Conservation (phyloP, 23 tunicate species). For the Botrylloides violaceus region DNA sequence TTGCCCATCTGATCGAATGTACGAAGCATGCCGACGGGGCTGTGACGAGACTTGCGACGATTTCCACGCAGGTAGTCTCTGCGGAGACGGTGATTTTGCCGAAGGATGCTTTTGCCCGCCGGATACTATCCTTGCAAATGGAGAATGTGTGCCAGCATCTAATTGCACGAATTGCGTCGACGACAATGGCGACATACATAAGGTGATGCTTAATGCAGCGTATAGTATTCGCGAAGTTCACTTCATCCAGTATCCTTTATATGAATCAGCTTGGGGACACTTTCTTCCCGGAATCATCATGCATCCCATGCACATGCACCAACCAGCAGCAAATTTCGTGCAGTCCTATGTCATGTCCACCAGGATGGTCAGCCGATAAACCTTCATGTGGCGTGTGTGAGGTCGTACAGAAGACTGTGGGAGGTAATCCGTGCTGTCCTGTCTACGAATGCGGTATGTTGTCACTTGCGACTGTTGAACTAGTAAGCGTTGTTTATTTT, state of each 20-base stretch:
- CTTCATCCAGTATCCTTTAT: too few relatives aligned
- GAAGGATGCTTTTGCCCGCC: conserved; percentile 98
- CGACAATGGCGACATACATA: conserved; percentile 29
- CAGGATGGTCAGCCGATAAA: conserved; percentile 43
- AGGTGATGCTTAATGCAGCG: background rate
- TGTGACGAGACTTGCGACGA: conserved; percentile 72
- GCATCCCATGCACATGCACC: conserved; percentile 85
- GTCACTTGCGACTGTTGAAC: background rate
- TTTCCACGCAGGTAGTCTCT: conserved; percentile 28
- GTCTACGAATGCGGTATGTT: conserved; percentile 74
- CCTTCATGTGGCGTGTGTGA: conserved; percentile 50
- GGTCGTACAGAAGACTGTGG: conserved; percentile 46
- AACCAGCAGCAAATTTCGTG: conserved; percentile 44
- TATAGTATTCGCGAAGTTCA: background rate
- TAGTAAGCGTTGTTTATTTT: background rate
- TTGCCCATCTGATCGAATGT: conserved; percentile 53
- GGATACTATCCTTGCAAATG: conserved; percentile 38
- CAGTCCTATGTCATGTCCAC: conserved; percentile 45
- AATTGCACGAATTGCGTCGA: conserved; percentile 76
- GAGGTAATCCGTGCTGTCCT: conserved; percentile 84
- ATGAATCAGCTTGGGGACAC: too few relatives aligned
- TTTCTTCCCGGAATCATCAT: too few relatives aligned
- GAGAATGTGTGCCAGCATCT: conserved; percentile 39
- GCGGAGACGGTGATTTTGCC: conserved; percentile 44
- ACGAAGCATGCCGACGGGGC: conserved; percentile 73